These are phyloP conservation scores for Drymonia ruficornis DNA, from an alignment of 2,888 invertebrate genomes.

Conservation along the genomic window DNA sequence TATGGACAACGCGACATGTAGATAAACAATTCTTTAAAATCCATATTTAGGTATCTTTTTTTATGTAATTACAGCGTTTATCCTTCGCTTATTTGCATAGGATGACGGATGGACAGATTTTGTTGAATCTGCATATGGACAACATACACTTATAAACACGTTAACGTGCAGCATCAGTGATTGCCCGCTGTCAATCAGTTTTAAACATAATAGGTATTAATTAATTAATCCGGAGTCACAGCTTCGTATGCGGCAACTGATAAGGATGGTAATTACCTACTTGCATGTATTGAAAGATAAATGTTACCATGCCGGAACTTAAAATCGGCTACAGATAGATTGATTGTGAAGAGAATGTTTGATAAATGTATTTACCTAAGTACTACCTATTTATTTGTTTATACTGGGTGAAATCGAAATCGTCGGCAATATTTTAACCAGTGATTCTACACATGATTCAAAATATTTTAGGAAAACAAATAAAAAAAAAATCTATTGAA, in stretches of 20 bases:
- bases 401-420: too few species aligned
- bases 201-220: neutral
- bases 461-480: too few species aligned
- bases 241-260: slow-evolving; percentile 3
- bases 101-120: neutral
- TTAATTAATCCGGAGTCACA: slow-evolving; percentile 1
- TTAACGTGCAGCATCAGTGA: neutral
- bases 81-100: neutral
- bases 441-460: too few species aligned
- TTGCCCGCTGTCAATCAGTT: neutral
- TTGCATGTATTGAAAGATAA: slow-evolving; percentile 33
- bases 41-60: too few species aligned
- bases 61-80: neutral
- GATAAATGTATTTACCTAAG: too few species aligned
- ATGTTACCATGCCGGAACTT: slow-evolving; percentile 38
- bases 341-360: too few species aligned
- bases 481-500: too few species aligned
- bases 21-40: too few species aligned
- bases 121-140: neutral
- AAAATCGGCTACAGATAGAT: slow-evolving; percentile 12
- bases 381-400: too few species aligned
- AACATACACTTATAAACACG: neutral
- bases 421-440: too few species aligned
- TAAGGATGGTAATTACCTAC: slow-evolving; percentile 15
- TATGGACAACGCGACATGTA: too few species aligned